Evolutionary conservation across 2,797 vertebrate species (phyloP), one percentile per base, ranked within the genome.

Genomic region (Glossophaga mutica): DNA sequence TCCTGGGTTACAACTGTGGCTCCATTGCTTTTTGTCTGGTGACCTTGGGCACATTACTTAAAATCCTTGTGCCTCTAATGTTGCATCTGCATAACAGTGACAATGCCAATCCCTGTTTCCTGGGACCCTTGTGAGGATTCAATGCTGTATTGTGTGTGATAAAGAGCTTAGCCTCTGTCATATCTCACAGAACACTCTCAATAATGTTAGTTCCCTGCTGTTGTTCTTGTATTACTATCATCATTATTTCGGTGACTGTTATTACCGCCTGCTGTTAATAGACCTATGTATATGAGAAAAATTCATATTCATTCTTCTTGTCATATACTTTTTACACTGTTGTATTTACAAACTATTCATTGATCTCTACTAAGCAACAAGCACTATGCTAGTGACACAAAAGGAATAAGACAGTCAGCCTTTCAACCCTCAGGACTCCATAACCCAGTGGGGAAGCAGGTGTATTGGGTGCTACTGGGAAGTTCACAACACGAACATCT

Each of bases 71-170:
- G 24, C 55, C 62, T 81, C 21, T 46, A 26, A 18, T n/a, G 21
- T 73, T 19, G 9, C 59, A 18, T 37, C 76, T 94, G 8, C 16
- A 12, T 59, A 18, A 70, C 32, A 11, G 32, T 19, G 39, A 18
- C 18, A 39, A 39, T 19, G 44, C 10, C 16, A 48, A 42, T 50
- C 48, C 5, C 67, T 67, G 0, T 46, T 32, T 57, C 50, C 57
- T 3, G 39, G 39, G 46, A 48, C 26, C 12, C 1, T 34, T 34
- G 11, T 22, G 83, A 24, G 29, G 32, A 62, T 42, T 42, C 48
- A 42, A 0, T 12, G 24, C 32, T 32, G 22, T 24, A 10, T 0
- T 24, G 4, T 1, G 6, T 84, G 57, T n/a, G 34, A 34, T 6
- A 10, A 18, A 78, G 46, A 84, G 29, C 46, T 88, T 42, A 57